These are phyloP conservation scores for Ashinkailepas kermadecensis DNA, from an alignment of 2,888 invertebrate species.

Conservation along the genomic window DNA sequence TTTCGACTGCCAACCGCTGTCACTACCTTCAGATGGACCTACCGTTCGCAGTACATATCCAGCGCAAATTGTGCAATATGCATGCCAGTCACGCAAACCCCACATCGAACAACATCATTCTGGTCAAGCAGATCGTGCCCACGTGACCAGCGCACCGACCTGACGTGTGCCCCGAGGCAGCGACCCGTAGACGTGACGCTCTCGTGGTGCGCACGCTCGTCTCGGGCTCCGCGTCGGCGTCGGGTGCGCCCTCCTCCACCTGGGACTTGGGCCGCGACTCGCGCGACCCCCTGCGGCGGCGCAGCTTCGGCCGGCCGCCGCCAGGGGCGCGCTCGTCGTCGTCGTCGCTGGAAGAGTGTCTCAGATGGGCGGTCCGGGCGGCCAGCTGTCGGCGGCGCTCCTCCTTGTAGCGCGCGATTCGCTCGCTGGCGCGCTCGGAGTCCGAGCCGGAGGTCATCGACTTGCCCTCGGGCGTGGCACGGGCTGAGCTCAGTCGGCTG, in stretches of 20 bases:
- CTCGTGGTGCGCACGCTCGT: conserved; percentile 57
- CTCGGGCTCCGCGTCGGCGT: neutral
- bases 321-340: conserved; percentile 27
- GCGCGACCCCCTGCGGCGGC: conserved; percentile 24
- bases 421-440: conserved; percentile 29
- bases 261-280: neutral
- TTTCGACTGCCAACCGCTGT: too few relatives aligned
- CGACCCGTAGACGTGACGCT: conserved; percentile 60
- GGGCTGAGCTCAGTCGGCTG: neutral
- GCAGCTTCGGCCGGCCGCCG: conserved; percentile 15
- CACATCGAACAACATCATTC: too few relatives aligned
- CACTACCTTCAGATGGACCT: too few relatives aligned
- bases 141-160: neutral
- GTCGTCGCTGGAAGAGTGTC: conserved; percentile 23
- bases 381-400: conserved; percentile 61
- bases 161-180: conserved; percentile 28
- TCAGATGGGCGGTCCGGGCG: conserved; percentile 38
- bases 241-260: conserved; percentile 23
- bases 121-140: too few relatives aligned
- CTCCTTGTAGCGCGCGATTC: conserved; percentile 53
- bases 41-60: too few relatives aligned
- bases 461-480: conserved; percentile 15
- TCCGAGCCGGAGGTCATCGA: conserved; percentile 12
- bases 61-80: too few relatives aligned
- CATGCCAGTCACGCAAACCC: too few relatives aligned